Conservation (phyloP, 1,140 invertebrate species). For the Cydia pomonella region DNA sequence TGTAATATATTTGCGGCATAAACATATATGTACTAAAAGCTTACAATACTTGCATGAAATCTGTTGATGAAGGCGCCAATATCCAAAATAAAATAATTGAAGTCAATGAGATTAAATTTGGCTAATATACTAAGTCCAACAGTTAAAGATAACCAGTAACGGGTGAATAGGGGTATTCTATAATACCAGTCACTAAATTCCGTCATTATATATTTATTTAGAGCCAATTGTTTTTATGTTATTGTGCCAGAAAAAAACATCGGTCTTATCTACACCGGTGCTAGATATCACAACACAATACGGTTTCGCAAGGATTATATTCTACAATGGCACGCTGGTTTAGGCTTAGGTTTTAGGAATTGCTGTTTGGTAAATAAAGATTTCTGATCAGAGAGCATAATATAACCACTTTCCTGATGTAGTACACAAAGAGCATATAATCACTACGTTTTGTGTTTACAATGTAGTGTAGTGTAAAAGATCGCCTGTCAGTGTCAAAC, state of each 20-base stretch:
- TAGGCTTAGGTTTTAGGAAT: constrained; percentile 31
- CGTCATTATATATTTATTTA: constrained; percentile 79
- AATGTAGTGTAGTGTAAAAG: no score
- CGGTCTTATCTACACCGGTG: constrained; percentile 7
- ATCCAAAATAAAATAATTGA: constrained; percentile 87
- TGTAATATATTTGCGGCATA: no score
- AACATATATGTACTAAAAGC: background rate
- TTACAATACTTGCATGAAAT: constrained; percentile 85
- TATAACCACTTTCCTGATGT: constrained; percentile 46
- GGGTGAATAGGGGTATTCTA: constrained; percentile 91
- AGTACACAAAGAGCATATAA: no score
- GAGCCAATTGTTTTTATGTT: background rate
- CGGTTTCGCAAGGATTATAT: background rate
- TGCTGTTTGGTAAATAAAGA: constrained; percentile 35
- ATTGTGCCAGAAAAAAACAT: background rate
- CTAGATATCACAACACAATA: background rate
- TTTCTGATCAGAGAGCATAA: no score
- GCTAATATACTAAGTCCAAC: constrained; percentile 91
- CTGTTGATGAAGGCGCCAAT: constrained; percentile 88
- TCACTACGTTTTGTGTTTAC: no score
- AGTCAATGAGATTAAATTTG: constrained; percentile 91
- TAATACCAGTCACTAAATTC: constrained; percentile 91
- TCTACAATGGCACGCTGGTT: constrained; percentile 7
- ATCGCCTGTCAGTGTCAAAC: no score
- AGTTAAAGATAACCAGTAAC: constrained; percentile 97